Base-by-base conservation (phyloP, 2,113 vertebrate genomes). In the Sterrhoptilus dennistouni region DNA sequence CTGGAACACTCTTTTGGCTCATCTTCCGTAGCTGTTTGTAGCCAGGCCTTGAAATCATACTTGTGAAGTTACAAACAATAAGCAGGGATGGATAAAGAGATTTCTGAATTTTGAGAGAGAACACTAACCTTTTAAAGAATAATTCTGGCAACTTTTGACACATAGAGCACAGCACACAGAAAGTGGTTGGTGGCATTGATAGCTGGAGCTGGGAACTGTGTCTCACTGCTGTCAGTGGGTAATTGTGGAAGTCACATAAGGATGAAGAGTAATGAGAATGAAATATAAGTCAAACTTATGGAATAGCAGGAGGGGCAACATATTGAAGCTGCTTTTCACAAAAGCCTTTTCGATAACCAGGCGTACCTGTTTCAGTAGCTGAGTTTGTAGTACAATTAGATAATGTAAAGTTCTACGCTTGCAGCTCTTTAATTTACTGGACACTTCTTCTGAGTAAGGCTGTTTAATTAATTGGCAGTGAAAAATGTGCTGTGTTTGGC, bases 391-490 rank as follows among this genome's bases (percentile, higher is more conserved):
- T 75, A 97, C 94, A 91, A 96, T 97, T 94, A 97, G 93, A 95
- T 95, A 93, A 94, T 96, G 92, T 90, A 71, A 77, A 95, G 71
- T 95, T 83, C 65, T 68, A 95, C 33, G 24, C 83, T 91, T 70
- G 69, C 38, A 66, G 65, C 78, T 96, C 78, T 93, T 96, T 95
- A 93, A 97, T 97, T 97, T 97, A 95, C 64, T 93, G 94, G 82
- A 85, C 71, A 75, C 61, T 90, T 71, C 79, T 95, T 87, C 87
- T 96, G 53, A 64, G 72, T 64, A 80, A 92, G 70, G 72, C 72
- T 91, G 78, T 83, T 90, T 96, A 96, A 96, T 98, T 97, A 97
- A 97, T 94, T 97, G 93, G 89, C 80, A 95, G 89, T 95, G 93
- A 95, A 97, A 96, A 97, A 96, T 75, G 53, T 74, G 82, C 93